phyloP scores from a whole-genome alignment of 2,113 vertebrate genomes.

The Tachysurus fulvidraco region DNA sequence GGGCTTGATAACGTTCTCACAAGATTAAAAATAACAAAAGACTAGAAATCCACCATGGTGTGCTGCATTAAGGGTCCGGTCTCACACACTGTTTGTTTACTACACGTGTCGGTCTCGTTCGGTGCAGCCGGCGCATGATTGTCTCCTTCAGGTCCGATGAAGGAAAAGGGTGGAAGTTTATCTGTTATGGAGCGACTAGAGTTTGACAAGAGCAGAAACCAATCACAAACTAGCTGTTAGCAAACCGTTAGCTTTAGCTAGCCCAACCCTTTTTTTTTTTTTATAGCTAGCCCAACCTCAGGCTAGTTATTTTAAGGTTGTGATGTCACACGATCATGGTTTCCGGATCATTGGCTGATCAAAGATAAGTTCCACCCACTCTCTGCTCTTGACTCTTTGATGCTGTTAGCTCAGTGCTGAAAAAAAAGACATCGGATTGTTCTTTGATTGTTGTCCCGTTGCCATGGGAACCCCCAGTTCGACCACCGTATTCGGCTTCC shows the following conservation, averaged over 20 bases:
- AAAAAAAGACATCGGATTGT: background rate
- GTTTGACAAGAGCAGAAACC: too few relatives aligned
- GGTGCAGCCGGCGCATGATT: slow-evolving; percentile 47
- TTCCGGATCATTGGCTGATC: background rate
- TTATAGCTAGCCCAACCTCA: too few relatives aligned
- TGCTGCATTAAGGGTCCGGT: slow-evolving; percentile 42
- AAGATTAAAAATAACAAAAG: background rate
- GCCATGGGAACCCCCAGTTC: background rate
- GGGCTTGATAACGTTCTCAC: background rate
- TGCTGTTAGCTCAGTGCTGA: background rate
- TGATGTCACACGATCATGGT: background rate
- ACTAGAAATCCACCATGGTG: slow-evolving; percentile 34
- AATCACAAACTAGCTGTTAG: background rate
- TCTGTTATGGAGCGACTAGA: background rate
- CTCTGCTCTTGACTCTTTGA: background rate
- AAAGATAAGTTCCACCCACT: background rate
- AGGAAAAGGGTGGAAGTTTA: background rate
- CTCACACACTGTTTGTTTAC: background rate
- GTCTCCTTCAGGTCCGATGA: slow-evolving; percentile 33
- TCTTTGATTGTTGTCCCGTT: background rate
- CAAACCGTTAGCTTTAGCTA: too few relatives aligned
- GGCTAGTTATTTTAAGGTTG: background rate
- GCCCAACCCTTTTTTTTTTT: too few relatives aligned
- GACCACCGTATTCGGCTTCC: background rate
- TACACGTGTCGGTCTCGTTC: background rate